Evolutionary conservation across 2,113 vertebrate genomes (phyloP), one percentile per base, ranked within the genome.

Genomic region (Panthera tigris): DNA sequence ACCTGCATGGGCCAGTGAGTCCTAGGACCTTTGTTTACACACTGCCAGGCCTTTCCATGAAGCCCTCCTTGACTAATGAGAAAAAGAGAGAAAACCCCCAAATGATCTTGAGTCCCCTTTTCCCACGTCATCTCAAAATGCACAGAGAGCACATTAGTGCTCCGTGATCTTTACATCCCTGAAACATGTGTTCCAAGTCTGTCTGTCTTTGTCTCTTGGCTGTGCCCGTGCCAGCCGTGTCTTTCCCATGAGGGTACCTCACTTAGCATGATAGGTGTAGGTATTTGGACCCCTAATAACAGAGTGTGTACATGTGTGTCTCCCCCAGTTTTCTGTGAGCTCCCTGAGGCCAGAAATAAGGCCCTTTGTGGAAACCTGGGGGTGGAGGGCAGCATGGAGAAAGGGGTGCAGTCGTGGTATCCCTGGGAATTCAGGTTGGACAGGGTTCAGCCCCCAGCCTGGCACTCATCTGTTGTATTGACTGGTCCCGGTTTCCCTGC

Each of bases 361-460:
- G 36, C 50, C 85, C 55, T 21, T 21, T 6, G 1, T 18, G 7
- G 89, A 61, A 23, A 9, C n/a, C 0, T 7, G 0, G 11, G 41
- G 27, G 29, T 4, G 3, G 0, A 9, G 41, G 27, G 25, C 7
- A 4, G 36, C 1, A 2, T 4, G 5, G 27, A 55, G 18, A 25
- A 52, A 7, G 50, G 4, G 5, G 8, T 7, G 1, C 10, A 0
- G 0, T 3, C 16, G 7, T 0, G 39, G 48, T 4, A 31, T 78
- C 52, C 11, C 0, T 0, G 33, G 33, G 33, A 41, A 3, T 15
- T 19, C 29, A 1, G 21, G 31, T 18, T 7, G 0, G 0, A 1
- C 12, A 0, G 88, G 21, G 25, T 52, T 27, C 39, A 2, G 66
- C 57, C 63, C 18, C 0, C 4, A 13, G 50, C 21, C 73, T 41